Percentiles rank a stretch among this genome's conserved stretches.
Evolutionary conservation across 2,888 invertebrate species (phyloP).

Genomic region (Eilema depressum): DNA sequence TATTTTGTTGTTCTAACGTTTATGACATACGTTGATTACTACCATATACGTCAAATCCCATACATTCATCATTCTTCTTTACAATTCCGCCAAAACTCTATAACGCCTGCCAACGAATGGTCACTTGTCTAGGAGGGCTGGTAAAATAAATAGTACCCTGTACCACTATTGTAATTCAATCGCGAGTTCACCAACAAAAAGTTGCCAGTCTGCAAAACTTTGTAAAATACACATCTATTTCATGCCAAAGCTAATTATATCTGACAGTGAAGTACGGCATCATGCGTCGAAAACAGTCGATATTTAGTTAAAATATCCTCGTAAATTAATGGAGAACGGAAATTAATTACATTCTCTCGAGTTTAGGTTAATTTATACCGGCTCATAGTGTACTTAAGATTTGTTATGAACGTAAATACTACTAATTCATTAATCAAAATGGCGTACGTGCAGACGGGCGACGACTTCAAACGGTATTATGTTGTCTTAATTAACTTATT

Average conservation of each 20-base stretch:
- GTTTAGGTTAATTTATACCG: not conserved
- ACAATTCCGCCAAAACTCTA: too few relatives aligned
- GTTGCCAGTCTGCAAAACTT: not conserved
- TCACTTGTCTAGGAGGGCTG: too few relatives aligned
- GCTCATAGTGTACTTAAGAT: not conserved
- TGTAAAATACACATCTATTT: not conserved
- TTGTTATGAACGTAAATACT: not conserved
- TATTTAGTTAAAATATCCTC: conserved; percentile 6
- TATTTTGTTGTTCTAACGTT: too few relatives aligned
- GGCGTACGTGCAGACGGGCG: not conserved
- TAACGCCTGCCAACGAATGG: too few relatives aligned
- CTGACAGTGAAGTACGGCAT: conserved; percentile 4
- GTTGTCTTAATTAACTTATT: not conserved
- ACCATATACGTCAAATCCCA: too few relatives aligned
- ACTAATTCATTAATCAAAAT: conserved; percentile 4
- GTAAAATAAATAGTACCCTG: too few relatives aligned
- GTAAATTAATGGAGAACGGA: conserved; percentile 6
- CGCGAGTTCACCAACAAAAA: not conserved
- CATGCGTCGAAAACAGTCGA: not conserved
- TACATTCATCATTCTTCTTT: too few relatives aligned
- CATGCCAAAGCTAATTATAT: conserved; percentile 21
- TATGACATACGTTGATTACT: too few relatives aligned
- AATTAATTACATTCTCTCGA: conserved; percentile 16
- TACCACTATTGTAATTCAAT: too few relatives aligned
- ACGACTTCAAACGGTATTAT: not conserved